These are phyloP conservation scores for Alviniconcha strummeri DNA, from an alignment of 2,888 invertebrate genomes.

Conservation along the genomic window DNA sequence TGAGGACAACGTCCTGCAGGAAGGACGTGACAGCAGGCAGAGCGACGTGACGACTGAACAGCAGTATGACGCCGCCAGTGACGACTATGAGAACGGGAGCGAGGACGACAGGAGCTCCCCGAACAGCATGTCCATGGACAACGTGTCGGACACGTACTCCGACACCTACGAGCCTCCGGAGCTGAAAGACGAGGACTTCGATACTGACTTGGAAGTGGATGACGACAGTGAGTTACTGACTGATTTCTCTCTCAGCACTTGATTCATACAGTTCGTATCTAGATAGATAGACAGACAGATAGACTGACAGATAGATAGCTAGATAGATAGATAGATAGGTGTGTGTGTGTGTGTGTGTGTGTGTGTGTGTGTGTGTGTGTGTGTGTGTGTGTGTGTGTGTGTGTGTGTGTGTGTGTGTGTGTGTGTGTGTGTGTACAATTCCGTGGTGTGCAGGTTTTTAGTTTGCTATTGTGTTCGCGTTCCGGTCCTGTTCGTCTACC, in stretches of 20 bases:
- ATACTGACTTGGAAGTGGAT: conserved; percentile 33
- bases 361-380: neutral
- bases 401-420: neutral
- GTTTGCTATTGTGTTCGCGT: neutral
- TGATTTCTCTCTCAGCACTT: neutral
- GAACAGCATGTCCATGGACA: conserved; percentile 28
- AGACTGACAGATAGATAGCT: too few relatives aligned
- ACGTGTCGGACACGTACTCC: conserved; percentile 19
- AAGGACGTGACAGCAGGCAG: neutral
- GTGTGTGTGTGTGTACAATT: neutral
- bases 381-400: neutral
- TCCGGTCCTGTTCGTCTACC: neutral
- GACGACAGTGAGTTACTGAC: conserved; percentile 29
- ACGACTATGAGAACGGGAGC: neutral
- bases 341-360: neutral
- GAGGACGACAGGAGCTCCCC: conserved; percentile 19
- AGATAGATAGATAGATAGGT: too few relatives aligned
- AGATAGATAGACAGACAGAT: too few relatives aligned
- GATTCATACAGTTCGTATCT: neutral
- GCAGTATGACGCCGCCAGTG: neutral
- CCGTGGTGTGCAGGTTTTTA: neutral
- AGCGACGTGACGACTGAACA: neutral
- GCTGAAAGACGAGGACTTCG: conserved; percentile 31
- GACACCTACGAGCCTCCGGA: neutral
- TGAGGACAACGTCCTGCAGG: neutral